Evolutionary conservation across 2,113 vertebrate species (phyloP).

Genomic region (Hippocampus guttulatus): DNA sequence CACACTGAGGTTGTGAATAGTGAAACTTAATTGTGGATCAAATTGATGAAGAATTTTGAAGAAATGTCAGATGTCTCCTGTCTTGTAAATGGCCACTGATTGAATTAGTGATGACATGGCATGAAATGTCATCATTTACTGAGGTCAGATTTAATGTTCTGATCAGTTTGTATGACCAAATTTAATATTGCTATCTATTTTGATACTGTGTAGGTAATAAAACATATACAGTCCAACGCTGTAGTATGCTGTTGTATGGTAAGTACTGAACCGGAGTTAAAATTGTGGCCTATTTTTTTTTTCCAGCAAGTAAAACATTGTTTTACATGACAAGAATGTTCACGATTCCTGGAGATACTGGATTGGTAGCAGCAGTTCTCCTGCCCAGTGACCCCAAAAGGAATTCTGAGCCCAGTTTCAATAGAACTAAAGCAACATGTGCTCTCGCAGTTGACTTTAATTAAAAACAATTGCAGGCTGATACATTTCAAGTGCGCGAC

Average conservation of each 20-base stretch:
- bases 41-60: too few species aligned
- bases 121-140: background rate
- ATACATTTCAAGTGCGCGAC: background rate
- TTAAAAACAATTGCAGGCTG: constrained; percentile 13
- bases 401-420: constrained; percentile 20
- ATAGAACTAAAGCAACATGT: constrained; percentile 10
- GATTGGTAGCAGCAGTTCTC: constrained; percentile 2
- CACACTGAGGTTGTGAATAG: too few species aligned
- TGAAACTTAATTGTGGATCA: too few species aligned
- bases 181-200: background rate
- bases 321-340: constrained; percentile 18
- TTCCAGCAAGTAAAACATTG: background rate
- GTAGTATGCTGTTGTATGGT: background rate
- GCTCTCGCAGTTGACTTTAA: constrained; percentile 21
- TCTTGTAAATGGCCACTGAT: too few species aligned
- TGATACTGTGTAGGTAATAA: background rate
- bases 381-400: constrained; percentile 19
- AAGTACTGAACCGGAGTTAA: background rate
- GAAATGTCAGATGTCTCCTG: too few species aligned
- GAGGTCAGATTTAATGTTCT: background rate
- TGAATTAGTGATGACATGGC: background rate
- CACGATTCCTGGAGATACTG: constrained; percentile 26
- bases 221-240: background rate
- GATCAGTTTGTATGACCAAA: background rate
- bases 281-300: background rate